Evolutionary conservation across 2,888 invertebrate species (phyloP), one percentile per base, ranked within the genome.

Genomic region (Tridacna crocea): DNA sequence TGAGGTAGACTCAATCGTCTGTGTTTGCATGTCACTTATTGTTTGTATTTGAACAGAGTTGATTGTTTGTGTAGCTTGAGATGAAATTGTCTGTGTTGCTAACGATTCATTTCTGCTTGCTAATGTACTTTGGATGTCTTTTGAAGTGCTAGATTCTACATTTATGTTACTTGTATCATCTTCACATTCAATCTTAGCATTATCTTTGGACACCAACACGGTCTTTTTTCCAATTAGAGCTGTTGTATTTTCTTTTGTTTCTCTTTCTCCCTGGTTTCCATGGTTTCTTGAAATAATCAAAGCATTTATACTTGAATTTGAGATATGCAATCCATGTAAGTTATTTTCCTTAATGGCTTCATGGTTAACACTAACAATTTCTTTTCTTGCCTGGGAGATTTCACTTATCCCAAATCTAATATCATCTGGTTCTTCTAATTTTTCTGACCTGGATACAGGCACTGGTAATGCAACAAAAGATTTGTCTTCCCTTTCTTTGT

Each of bases 291-390:
- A 74, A 51, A 86, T 86, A n/a, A 83, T 79, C 17, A 86, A 70
- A 8, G 86, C 80, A 13, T 83, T 83, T 22, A 86, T 86, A 17
- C 79, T 79, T 46, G 86, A 86, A 65, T 86, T 83, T 47, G 83
- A 75, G 63, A 86, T 86, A 36, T 82, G 79, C 47, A 86, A 66
- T 19, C 81, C 75, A 24, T 83, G 72, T 19, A 83, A 77, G 27
- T 82, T 77, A 65, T 17, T 10, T 17, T 66, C 55, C 26, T 55
- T 66, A 55, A 55, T 11, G 17, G 10, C 73, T 13, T 27, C 36
- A 60, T 58, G 27, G 58, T 4, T 27, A 19, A 51, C 36, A 22
- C 13, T 72, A 11, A 36, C 36, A 36, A 36, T 36, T 8, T 36
- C 36, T 36, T 36, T 36, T 36, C 36, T 36, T 4, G 36, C 8